Percentiles rank a stretch among this genome's conserved stretches.
phyloP scores from a whole-genome alignment of 2,888 invertebrate species.

The Tortricodes alternella region DNA sequence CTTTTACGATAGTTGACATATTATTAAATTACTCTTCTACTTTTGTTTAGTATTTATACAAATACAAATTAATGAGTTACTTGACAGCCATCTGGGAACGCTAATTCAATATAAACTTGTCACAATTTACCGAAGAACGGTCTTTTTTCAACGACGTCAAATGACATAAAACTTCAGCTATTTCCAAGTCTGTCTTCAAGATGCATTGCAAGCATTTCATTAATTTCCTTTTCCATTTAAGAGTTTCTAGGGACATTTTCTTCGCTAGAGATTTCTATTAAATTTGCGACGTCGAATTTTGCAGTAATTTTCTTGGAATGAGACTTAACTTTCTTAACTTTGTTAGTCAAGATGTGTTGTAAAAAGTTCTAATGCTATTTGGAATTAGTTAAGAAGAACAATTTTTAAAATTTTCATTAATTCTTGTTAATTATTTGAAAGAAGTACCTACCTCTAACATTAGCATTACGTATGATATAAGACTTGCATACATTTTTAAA shows the following conservation, averaged over 20 bases:
- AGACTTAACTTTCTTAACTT: constrained; percentile 15
- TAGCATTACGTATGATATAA: too few relatives aligned
- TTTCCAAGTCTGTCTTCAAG: constrained; percentile 10
- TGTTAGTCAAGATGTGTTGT: background rate
- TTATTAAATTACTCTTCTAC: too few relatives aligned
- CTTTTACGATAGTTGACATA: too few relatives aligned
- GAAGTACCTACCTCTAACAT: too few relatives aligned
- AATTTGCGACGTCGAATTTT: constrained; percentile 11
- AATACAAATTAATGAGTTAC: too few relatives aligned
- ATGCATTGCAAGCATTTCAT: constrained; percentile 22
- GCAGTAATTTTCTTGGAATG: constrained; percentile 1
- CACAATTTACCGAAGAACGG: background rate
- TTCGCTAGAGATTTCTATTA: constrained; percentile 10
- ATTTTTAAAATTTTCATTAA: too few relatives aligned
- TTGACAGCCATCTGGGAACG: background rate
- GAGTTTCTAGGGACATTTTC: constrained; percentile 5
- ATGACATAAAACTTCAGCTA: constrained; percentile 12
- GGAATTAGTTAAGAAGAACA: too few relatives aligned
- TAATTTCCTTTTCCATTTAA: constrained; percentile 14
- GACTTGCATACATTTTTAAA: too few relatives aligned
- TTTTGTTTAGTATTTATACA: too few relatives aligned
- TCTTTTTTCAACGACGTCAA: background rate
- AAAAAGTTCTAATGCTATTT: background rate
- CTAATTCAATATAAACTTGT: background rate
- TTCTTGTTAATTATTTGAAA: too few relatives aligned